These are phyloP conservation scores for Cheilosia impressa DNA, from an alignment of 2,888 invertebrate species.

Conservation along the genomic window DNA sequence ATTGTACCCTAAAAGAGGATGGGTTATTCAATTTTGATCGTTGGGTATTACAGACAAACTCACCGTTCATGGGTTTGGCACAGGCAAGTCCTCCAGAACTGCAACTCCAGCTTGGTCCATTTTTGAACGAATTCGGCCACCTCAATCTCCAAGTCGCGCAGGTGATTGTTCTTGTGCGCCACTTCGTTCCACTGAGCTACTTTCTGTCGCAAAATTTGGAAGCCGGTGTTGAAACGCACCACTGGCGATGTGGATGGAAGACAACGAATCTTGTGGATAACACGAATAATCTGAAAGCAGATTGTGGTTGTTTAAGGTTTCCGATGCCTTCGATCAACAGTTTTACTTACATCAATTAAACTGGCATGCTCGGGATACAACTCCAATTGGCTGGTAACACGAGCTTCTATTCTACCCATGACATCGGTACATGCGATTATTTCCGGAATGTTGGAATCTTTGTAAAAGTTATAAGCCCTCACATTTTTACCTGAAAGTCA, in stretches of 20 bases:
- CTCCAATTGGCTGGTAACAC: slow-evolving; percentile 87
- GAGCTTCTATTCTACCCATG: slow-evolving; percentile 87
- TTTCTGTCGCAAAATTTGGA: slow-evolving; percentile 94
- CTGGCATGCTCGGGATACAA: slow-evolving; percentile 97
- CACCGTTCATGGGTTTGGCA: slow-evolving; percentile 88
- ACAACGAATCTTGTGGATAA: slow-evolving; percentile 86
- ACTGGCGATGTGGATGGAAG: slow-evolving; percentile 92
- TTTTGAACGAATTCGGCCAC: slow-evolving; percentile 92
- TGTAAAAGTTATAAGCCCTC: slow-evolving; percentile 89
- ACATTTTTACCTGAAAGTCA: slow-evolving; percentile 34
- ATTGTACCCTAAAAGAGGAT: slow-evolving; percentile 85
- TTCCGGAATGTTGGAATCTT: slow-evolving; percentile 91
- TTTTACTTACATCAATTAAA: slow-evolving; percentile 87
- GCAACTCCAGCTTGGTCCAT: slow-evolving; percentile 96
- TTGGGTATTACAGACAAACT: slow-evolving; percentile 22
- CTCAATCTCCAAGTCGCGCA: slow-evolving; percentile 89
- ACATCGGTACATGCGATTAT: slow-evolving; percentile 89
- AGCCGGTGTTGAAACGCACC: slow-evolving; percentile 93
- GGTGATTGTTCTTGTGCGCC: slow-evolving; percentile 93
- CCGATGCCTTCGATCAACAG: no score
- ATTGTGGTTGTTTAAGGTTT: neutral
- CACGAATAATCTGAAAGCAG: slow-evolving; percentile 84
- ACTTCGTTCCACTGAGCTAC: slow-evolving; percentile 96
- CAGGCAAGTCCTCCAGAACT: slow-evolving; percentile 93
- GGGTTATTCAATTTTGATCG: slow-evolving; percentile 43